Conservation (phyloP, 2,797 vertebrate species). For the Champsocephalus gunnari region DNA sequence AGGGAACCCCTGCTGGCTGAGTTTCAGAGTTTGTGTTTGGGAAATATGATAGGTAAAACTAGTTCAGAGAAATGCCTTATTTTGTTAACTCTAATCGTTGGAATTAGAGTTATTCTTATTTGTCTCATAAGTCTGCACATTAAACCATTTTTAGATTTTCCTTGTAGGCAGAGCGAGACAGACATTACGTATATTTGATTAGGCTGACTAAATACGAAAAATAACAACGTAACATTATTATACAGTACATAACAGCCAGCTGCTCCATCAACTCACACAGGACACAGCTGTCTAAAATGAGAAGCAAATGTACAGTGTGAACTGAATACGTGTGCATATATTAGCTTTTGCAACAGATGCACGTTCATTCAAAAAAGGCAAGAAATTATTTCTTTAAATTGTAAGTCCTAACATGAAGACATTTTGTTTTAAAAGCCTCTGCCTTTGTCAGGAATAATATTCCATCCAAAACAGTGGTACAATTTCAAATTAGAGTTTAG, state of each 20-base stretch:
- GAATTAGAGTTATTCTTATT: slow-evolving; percentile 10
- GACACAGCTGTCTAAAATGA: slow-evolving; percentile 3
- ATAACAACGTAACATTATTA: no score
- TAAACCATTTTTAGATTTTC: slow-evolving; percentile 8
- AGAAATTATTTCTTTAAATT: background rate
- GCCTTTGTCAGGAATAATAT: background rate
- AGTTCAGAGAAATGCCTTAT: slow-evolving; percentile 17
- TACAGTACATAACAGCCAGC: no score
- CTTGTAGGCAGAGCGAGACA: background rate
- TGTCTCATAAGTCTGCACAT: background rate
- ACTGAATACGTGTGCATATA: background rate
- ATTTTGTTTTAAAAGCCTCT: background rate
- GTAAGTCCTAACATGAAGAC: background rate
- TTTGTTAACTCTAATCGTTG: background rate
- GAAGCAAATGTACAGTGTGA: background rate
- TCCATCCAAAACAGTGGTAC: background rate
- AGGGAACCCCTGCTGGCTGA: slow-evolving; percentile 35
- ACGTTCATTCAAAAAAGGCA: slow-evolving; percentile 4
- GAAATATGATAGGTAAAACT: slow-evolving; percentile 36
- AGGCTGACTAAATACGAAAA: no score
- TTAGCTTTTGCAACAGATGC: slow-evolving; percentile 1
- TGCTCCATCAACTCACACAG: slow-evolving; percentile 3
- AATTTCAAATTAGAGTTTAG: no score
- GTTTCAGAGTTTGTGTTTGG: slow-evolving; percentile 27
- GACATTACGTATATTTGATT: no score